Base-by-base conservation (phyloP, 35 echinoderm and acorn worm species). In the Chiridota heheva region DNA sequence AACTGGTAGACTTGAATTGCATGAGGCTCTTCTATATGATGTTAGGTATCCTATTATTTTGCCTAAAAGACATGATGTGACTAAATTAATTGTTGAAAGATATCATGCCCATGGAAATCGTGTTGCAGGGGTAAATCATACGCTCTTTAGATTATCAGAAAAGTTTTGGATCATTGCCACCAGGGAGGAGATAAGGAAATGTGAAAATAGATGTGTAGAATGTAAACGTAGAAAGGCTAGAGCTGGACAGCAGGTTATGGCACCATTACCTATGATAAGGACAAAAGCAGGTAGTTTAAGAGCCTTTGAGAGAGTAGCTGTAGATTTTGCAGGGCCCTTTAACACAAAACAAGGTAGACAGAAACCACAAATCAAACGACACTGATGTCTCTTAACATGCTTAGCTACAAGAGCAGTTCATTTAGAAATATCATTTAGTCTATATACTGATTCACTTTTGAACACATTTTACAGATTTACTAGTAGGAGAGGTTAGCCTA, bases 271-370 rank as follows among this genome's bases (percentile, higher is more conserved):
- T 28, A 20, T 28, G 15, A 62, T 62, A 20, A 72, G 67, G 33
- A 18, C 48, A 1, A 17, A 82, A 31, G 2, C 45, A 6, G 51
- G 26, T 0, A 70, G 43, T 40, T 43, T 84, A 34, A 57, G 51
- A 44, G 82, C 82, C 17, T 76, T 76, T 57, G 48, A 25, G 25
- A 76, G 46, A 41, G 55, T 43, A 73, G 82, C 82, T 4, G 74
- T 86, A 1, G 89, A 91, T 67, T 91, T 57, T 67, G 87, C 55
- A 28, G 89, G 82, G 0, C 89, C 76, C 15, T 86, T 92, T 73
- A 17, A 38, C 13, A 84, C 82, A 57, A 73, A 59, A 59, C 82
- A 84, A 49, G 82, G 82, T 13, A 84, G 68, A 61, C 67, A 69
- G 4, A 72, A 62, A 57, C 2, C 45, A 8, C 72, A 76, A 25